Evolutionary conservation across 2,113 vertebrate genomes (phyloP), one percentile per base, ranked within the genome.

Genomic region (Sebastes fasciatus): DNA sequence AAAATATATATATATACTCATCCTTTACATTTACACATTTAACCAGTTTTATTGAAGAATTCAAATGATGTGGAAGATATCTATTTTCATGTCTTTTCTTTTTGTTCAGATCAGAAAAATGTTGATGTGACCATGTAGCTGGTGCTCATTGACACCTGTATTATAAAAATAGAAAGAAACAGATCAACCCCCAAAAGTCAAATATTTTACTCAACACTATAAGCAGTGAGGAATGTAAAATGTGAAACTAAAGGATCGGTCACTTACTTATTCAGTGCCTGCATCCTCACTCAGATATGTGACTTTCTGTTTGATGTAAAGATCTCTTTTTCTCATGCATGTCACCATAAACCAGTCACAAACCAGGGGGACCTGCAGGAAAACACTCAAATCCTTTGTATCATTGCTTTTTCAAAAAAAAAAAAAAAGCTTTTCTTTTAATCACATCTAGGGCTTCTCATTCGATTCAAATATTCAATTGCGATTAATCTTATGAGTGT

Each of bases 291-390:
- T 93, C 79, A 98, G 95, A 0, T 94, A 94, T 60, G 96, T 95
- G 46, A 94, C 95, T 82, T 97, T 98, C 69, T 96, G 94, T 91
- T 95, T 95, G 46, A 91, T 92, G 80, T 98, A 98, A 83, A 95
- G 94, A 34, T 90, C 85, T 16, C 23, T 95, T 86, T 96, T 97
- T 82, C 93, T 94, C 91, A 93, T 95, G 87, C 91, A 97, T 16
- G 96, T 94, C 74, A 98, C 88, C 78, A 98, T 93, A 34, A 97
- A 87, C 75, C 97, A 21, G 65, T 98, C 97, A 87, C 95, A 95
- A 4, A 98, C 93, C 26, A 95, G 67, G 0, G 96, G 97, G 0
- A 96, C 93, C 97, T 98, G 65, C 13, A 6, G 4, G 0, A 21
- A 74, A 69, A 77, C 11, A 51, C 9, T 42, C 10, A 3, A 9